Conservation (phyloP, 2,888 invertebrate genomes). For the Ceraclea dissimilis region DNA sequence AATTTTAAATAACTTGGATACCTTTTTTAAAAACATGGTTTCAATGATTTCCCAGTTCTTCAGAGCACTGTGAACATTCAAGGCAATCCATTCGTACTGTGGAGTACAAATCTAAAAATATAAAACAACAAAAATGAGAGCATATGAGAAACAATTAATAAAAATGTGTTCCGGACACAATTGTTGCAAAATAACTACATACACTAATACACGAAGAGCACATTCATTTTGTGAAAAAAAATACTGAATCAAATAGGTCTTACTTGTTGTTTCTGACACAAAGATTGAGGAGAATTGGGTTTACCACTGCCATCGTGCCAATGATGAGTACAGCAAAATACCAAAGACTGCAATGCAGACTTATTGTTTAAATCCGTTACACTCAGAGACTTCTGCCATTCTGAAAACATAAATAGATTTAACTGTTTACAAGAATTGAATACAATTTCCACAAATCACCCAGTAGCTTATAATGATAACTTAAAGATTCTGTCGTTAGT, state of each 20-base stretch:
- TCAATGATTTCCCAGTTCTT: slow-evolving; percentile 58
- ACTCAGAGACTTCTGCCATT: slow-evolving; percentile 51
- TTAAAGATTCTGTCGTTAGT: too few relatives aligned
- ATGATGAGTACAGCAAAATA: slow-evolving; percentile 44
- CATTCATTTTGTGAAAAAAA: too few relatives aligned
- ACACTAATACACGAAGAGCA: too few relatives aligned
- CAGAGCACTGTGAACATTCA: slow-evolving; percentile 53
- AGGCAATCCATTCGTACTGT: slow-evolving; percentile 64
- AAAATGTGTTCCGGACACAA: background rate
- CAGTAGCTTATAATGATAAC: too few relatives aligned
- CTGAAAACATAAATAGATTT: too few relatives aligned
- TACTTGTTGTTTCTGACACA: slow-evolving; percentile 50
- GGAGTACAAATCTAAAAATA: slow-evolving; percentile 44
- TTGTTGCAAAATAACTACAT: too few relatives aligned
- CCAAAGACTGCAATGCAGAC: slow-evolving; percentile 46
- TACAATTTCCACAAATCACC: too few relatives aligned
- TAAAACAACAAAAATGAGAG: too few relatives aligned
- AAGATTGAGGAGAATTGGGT: slow-evolving; percentile 46
- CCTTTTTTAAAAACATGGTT: slow-evolving; percentile 54
- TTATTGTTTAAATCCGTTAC: slow-evolving; percentile 36
- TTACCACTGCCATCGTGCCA: slow-evolving; percentile 49
- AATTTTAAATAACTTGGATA: slow-evolving; percentile 31
- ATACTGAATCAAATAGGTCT: too few relatives aligned
- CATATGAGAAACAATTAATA: too few relatives aligned
- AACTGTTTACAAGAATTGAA: too few relatives aligned